Percentiles rank a stretch among this genome's conserved stretches.
Conservation (phyloP, 1,140 invertebrate species). For the Heliconius himera region DNA sequence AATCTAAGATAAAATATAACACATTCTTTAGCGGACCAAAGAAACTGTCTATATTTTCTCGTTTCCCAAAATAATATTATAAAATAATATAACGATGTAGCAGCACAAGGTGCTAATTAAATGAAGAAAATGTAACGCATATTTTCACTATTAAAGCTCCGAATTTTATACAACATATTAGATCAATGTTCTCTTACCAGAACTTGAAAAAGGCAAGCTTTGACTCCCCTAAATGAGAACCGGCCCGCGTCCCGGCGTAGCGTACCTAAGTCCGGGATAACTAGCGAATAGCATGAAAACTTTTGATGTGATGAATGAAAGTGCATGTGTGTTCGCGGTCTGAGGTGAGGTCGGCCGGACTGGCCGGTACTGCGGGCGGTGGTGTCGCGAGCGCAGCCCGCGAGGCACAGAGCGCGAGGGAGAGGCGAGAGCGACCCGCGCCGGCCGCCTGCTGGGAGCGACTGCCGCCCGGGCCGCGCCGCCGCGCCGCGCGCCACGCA, state of each 20-base stretch:
- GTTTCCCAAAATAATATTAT: not conserved
- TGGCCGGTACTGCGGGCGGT: slow-evolving; percentile 39
- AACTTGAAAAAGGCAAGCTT: slow-evolving; percentile 40
- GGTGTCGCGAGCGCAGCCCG: slow-evolving; percentile 52
- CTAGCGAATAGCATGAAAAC: slow-evolving; percentile 24
- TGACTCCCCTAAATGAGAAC: slow-evolving; percentile 18
- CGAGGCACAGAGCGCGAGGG: slow-evolving; percentile 51
- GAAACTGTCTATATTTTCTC: not conserved
- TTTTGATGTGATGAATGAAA: slow-evolving; percentile 60
- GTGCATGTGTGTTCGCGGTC: slow-evolving; percentile 52
- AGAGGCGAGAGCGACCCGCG: slow-evolving; percentile 57
- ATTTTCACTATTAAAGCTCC: not conserved
- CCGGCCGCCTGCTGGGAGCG: slow-evolving; percentile 69
- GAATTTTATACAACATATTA: not conserved
- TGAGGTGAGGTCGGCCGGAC: slow-evolving; percentile 23
- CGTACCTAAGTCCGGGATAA: slow-evolving; percentile 21
- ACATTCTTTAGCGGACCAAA: slow-evolving; percentile 37
- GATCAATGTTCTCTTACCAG: slow-evolving; percentile 33
- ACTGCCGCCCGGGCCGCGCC: slow-evolving; percentile 72
- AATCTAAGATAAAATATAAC: slow-evolving; percentile 59
- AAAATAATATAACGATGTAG: not conserved
- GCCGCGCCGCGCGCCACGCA: slow-evolving; percentile 55
- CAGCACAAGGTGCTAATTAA: not conserved
- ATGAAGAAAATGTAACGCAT: not conserved
- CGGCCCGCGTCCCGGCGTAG: slow-evolving; percentile 17